Evolutionary conservation across 2,797 vertebrate genomes (phyloP), one percentile per base, ranked within the genome.

Genomic region (Tinamus major): DNA sequence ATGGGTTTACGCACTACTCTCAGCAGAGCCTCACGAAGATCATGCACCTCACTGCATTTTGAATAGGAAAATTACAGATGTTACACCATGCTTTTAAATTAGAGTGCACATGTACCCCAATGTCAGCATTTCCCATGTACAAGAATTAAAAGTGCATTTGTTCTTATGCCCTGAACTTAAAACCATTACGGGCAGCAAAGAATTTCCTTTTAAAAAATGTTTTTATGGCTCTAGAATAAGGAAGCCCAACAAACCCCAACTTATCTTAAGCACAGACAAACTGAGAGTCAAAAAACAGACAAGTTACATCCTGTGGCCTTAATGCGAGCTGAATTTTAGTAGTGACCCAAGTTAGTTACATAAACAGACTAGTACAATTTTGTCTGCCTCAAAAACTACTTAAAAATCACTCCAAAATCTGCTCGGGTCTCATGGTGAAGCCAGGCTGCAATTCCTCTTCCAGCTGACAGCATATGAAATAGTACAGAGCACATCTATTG

Each of bases 161-260:
- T 59, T 91, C 29, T 59, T 58, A 39, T 0, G n/a, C 7, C 0
- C 0, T 5, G 20, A 87, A 58, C 33, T 72, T 65, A 29, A 78
- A 65, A 46, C 29, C 68, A 75, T 13, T 39, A 19, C 0, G 33
- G 7, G 8, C 27, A 85, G n/a, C 18, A 55, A 80, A 55, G 31
- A 51, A 87, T 42, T 48, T 74, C 56, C 20, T 80, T 80, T 35
- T 59, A n/a, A 18, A 49, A 76, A 75, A 56, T 23, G 16, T 12
- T 61, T 41, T 48, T 18, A 41, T 56, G 31, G 35, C 13, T 42
- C 20, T 7, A 56, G 29, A 56, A 56, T n/a, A 31, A 56, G 53
- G 29, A 56, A 56, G n/a, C 29, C 29, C 8, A 55, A 31, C 16
- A 31, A 55, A 56, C 31, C 17, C 6, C 49, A 92, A 56, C 5